Base-by-base conservation (phyloP, 2,888 invertebrate species). In the Silvanus unidentatus region DNA sequence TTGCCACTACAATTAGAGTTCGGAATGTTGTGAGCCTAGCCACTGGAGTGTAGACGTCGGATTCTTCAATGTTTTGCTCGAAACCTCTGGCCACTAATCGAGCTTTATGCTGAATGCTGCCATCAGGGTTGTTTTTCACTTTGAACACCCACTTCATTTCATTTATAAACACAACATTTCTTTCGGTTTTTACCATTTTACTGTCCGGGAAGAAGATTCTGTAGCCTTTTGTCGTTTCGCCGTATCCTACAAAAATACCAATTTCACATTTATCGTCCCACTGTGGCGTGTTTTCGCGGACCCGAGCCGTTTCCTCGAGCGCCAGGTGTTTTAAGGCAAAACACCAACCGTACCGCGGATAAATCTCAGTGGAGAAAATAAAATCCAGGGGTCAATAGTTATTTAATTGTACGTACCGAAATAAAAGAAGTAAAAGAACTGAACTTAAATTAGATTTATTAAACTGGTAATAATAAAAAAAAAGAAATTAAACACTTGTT, bases 181-280 rank as follows among this genome's bases (percentile, higher is more conserved):
- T 50, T n/a, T 52, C 53, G n/a, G 55, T 46, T 2, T 40, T 50
- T n/a, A 59, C 49, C 39, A 51, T 56, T 30, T 44, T 52, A 1
- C 43, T 46, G 3, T 38, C 34, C 5, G 49, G 50, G 37, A 52
- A 47, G 41, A 46, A 61, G 5, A 62, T 39, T 29, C 55, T 16
- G 42, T 62, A 63, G 29, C 57, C 56, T 27, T 40, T 43, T 27
- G 39, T 35, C 2, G 42, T 30, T 12, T 28, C 35, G 37, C 46
- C 42, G 39, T 57, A 58, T 22, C 53, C 50, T 2, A 45, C 50
- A 11, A 50, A 38, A 8, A 49, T 39, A 4, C 44, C 8, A 42
- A 49, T 52, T 14, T 39, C 39, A 27, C 41, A 22, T 38, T 52
- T 52, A 11, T 29, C 12, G 11, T 48, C 43, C 9, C 42, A 27